A percentile compares a stretch with the other conserved stretches of the same genome.
phyloP scores from a whole-genome alignment of 1,140 invertebrate species.

The Drosophila kepulauana region DNA sequence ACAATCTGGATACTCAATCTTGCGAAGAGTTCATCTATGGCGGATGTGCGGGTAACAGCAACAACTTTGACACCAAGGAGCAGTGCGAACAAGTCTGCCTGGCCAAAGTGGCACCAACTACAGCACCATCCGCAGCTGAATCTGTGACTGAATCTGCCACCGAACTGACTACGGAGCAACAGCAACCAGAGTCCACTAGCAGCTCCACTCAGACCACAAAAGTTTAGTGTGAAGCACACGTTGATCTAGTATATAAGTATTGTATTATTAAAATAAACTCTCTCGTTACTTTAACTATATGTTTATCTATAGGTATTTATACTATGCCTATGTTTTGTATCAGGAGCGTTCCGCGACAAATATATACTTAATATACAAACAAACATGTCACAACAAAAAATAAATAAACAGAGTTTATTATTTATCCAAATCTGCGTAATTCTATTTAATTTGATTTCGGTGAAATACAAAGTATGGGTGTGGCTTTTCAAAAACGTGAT shows the following conservation, averaged over 20 bases:
- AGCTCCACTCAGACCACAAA: slow-evolving; percentile 1
- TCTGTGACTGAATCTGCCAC: not conserved
- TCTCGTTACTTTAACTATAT: not conserved
- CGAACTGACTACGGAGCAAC: slow-evolving; percentile 37
- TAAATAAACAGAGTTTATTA: not conserved
- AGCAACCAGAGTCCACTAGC: not conserved
- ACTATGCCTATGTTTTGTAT: not conserved
- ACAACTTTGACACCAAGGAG: slow-evolving; percentile 92
- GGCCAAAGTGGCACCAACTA: slow-evolving; percentile 15
- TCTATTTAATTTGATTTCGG: too few relatives aligned
- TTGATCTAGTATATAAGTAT: slow-evolving; percentile 39
- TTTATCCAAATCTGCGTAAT: not conserved
- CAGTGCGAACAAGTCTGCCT: slow-evolving; percentile 91
- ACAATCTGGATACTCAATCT: slow-evolving; percentile 88
- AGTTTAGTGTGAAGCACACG: slow-evolving; percentile 10
- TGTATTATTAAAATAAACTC: slow-evolving; percentile 14
- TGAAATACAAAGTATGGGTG: too few relatives aligned
- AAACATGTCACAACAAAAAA: not conserved
- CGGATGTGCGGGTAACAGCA: slow-evolving; percentile 95
- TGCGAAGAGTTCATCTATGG: slow-evolving; percentile 94
- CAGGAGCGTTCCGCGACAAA: not conserved
- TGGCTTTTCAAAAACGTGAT: too few relatives aligned
- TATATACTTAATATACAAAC: not conserved
- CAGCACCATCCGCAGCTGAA: not conserved
- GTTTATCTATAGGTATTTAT: not conserved